A percentile compares a stretch with the other conserved stretches of the same genome.
phyloP scores from a whole-genome alignment of 2,113 vertebrate genomes.

The Hylia prasina region DNA sequence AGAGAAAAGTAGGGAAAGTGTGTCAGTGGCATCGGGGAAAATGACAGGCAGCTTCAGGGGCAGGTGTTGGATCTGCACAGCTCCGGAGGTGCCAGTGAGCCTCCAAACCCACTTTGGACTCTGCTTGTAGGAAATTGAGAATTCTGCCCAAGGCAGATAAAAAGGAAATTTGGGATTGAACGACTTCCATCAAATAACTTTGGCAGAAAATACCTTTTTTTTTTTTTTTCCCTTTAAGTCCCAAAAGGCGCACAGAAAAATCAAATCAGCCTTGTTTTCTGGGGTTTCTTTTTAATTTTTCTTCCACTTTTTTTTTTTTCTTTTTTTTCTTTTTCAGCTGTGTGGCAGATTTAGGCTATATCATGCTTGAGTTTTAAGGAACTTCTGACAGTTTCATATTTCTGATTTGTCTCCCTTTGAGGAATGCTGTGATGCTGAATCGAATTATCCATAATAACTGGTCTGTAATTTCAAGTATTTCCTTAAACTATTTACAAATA shows the following conservation, averaged over 20 bases:
- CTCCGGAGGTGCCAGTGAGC: neutral
- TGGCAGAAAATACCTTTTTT: neutral
- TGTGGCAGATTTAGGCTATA: neutral
- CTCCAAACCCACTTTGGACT: neutral
- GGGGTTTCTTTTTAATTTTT: neutral
- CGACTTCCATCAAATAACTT: neutral
- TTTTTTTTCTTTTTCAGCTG: neutral
- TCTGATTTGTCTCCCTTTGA: neutral
- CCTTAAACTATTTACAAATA: neutral
- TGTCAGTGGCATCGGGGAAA: neutral
- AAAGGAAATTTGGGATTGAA: neutral
- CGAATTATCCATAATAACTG: neutral
- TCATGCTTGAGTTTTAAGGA: neutral
- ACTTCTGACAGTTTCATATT: neutral
- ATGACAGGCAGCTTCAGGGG: neutral
- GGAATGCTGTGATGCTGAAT: neutral
- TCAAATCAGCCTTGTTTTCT: neutral
- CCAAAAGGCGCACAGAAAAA: neutral
- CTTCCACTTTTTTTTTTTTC: neutral
- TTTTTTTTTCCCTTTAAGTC: neutral
- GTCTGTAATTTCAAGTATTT: neutral
- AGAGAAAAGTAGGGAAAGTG: neutral
- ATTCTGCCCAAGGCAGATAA: slow-evolving; percentile 9
- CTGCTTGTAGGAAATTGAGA: neutral
- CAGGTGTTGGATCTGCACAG: neutral